Evolutionary conservation across 1,140 invertebrate species (phyloP), one percentile per base, ranked within the genome.

Genomic region (Drosophila mayri): DNA sequence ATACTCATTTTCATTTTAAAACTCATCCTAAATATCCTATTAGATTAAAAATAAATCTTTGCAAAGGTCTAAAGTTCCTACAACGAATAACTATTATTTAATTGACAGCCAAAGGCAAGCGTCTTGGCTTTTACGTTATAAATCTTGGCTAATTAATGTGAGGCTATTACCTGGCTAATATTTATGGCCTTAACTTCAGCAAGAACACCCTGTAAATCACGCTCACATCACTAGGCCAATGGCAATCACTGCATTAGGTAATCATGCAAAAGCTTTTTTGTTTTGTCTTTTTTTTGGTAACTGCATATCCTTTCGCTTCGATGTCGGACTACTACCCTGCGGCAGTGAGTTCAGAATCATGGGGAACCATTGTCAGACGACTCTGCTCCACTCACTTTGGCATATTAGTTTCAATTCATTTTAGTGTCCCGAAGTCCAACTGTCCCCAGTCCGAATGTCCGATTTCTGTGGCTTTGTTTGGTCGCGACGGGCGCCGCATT

Each of bases 331-430:
- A 49, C 62, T 62, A 40, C 46, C 52, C 70, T 55, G 50, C 58
- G 85, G 84, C 84, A 58, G 70, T 70, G 62, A 62, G 60, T 70
- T 72, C 35, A 90, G 85, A 88, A 90, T 88, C 85, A 81, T 81
- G 74, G 72, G 60, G 71, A 72, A 73, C 80, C 73, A 81, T 88
- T 88, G 84, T 88, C 85, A 81, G 80, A 77, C 66, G 58, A 47
- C 43, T 47, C 28, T 67, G 37, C 77, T 81, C 80, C 80, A 81
- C 85, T 90, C 85, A 90, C 85, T 88, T 90, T 90, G 85, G 85
- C 85, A 90, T 90, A 90, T 90, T 90, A 90, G 85, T 90, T 90
- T 90, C 85, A 90, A 90, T 90, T 90, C 86, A 90, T 90, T 90
- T 90, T 73, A 90, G 85, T 90, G 85, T 88, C 79, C 82, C 75